A percentile compares a stretch with the other conserved stretches of the same genome.
phyloP scores from a whole-genome alignment of 2,113 vertebrate species.

The Tichodroma muraria region DNA sequence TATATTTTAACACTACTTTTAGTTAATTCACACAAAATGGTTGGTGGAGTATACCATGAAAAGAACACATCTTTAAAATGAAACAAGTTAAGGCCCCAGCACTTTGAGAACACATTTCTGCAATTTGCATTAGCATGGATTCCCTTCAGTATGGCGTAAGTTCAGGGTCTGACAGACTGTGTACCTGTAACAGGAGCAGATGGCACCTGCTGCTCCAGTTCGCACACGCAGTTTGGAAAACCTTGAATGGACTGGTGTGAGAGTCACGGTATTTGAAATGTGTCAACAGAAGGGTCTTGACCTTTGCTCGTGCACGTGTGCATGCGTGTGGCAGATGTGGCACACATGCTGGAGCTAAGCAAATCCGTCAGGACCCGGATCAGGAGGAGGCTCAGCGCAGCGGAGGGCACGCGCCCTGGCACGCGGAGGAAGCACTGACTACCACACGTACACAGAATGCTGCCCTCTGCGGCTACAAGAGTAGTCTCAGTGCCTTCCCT shows the following conservation, averaged over 20 bases:
- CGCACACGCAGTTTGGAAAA: neutral
- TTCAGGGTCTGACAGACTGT: neutral
- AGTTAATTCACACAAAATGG: neutral
- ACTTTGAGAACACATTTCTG: neutral
- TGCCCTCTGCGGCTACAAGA: neutral
- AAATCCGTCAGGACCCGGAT: neutral
- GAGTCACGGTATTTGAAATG: neutral
- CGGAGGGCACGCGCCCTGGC: fast-evolving
- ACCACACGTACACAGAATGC: fast-evolving
- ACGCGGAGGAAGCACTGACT: fast-evolving
- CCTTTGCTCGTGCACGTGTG: neutral
- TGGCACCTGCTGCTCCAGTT: neutral
- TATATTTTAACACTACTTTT: neutral
- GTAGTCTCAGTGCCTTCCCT: neutral
- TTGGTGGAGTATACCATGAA: neutral
- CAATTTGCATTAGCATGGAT: neutral
- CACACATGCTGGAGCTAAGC: neutral
- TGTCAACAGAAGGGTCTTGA: neutral
- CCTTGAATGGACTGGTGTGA: neutral
- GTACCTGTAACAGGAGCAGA: neutral
- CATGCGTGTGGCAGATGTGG: neutral
- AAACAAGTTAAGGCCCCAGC: neutral
- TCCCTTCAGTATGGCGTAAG: neutral
- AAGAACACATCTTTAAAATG: neutral
- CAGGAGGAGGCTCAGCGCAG: too few species aligned